Conservation (phyloP, 2,888 invertebrate genomes). For the Arge pagana region DNA sequence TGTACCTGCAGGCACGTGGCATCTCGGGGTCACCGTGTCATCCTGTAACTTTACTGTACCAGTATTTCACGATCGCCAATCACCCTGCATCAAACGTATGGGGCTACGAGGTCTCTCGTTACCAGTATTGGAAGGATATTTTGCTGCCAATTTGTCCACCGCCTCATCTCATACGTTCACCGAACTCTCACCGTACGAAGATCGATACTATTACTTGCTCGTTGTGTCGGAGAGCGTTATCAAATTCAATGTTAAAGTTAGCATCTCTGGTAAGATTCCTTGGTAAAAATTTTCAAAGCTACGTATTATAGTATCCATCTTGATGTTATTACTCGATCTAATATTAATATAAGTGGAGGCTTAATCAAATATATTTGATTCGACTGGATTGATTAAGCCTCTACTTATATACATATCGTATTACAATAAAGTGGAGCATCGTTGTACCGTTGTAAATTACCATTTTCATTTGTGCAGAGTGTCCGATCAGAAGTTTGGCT, state of each 20-base stretch:
- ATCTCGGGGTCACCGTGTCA: conserved; percentile 54
- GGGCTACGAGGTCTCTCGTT: conserved; percentile 53
- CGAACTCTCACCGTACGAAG: conserved; percentile 56
- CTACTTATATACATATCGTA: no score
- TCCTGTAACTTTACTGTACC: conserved; percentile 53
- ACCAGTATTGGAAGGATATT: conserved; percentile 51
- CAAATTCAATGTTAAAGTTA: conserved; percentile 54
- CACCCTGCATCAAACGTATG: conserved; percentile 53
- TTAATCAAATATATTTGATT: no score
- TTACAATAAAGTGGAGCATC: no score
- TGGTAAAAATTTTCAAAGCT: no score
- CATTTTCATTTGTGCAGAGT: conserved; percentile 40
- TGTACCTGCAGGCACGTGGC: conserved; percentile 58
- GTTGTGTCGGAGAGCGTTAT: conserved; percentile 56
- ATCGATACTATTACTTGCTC: conserved; percentile 59
- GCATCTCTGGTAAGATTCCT: conserved; percentile 43
- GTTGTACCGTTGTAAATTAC: no score
- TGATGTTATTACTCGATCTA: no score
- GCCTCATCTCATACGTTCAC: conserved; percentile 50
- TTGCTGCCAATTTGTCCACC: conserved; percentile 45
- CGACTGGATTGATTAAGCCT: no score
- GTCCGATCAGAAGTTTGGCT: conserved; percentile 45
- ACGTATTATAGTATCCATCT: no score
- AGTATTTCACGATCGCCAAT: conserved; percentile 32
- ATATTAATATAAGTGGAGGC: no score